phyloP scores from a whole-genome alignment of 1,140 invertebrate genomes.

The Trichonephila clavipes region DNA sequence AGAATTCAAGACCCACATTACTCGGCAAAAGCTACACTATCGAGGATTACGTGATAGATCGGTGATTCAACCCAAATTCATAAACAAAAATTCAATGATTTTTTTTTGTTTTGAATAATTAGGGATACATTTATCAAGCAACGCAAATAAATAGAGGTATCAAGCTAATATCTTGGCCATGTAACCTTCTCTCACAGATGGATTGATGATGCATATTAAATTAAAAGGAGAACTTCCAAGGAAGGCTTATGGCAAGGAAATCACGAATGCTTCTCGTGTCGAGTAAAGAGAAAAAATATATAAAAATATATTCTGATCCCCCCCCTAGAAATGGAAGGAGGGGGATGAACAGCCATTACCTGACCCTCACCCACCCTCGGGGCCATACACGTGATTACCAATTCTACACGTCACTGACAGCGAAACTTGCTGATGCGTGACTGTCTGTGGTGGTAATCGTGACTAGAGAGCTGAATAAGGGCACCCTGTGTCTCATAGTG shows the following conservation, averaged over 20 bases:
- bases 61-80: background rate
- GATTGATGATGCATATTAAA: constrained; percentile 46
- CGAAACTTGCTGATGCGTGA: constrained; percentile 55
- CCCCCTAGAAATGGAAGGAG: background rate
- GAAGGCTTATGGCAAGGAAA: constrained; percentile 28
- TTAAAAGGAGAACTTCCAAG: constrained; percentile 24
- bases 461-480: constrained; percentile 57
- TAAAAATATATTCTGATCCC: constrained; percentile 38
- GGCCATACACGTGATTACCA: constrained; percentile 55
- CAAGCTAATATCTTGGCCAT: constrained; percentile 20
- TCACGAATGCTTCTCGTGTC: constrained; percentile 48
- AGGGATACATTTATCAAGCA: constrained; percentile 39
- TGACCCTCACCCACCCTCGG: constrained; percentile 56
- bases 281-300: constrained; percentile 15
- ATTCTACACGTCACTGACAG: constrained; percentile 71
- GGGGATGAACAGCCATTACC: constrained; percentile 18
- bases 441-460: constrained; percentile 64
- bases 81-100: background rate
- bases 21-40: background rate
- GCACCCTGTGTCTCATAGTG: background rate
- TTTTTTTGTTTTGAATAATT: constrained; percentile 18
- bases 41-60: background rate
- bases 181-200: constrained; percentile 14
- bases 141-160: constrained; percentile 50
- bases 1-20: constrained; percentile 3